Conservation (phyloP, 2,888 invertebrate species). For the Neoascia interrupta region DNA sequence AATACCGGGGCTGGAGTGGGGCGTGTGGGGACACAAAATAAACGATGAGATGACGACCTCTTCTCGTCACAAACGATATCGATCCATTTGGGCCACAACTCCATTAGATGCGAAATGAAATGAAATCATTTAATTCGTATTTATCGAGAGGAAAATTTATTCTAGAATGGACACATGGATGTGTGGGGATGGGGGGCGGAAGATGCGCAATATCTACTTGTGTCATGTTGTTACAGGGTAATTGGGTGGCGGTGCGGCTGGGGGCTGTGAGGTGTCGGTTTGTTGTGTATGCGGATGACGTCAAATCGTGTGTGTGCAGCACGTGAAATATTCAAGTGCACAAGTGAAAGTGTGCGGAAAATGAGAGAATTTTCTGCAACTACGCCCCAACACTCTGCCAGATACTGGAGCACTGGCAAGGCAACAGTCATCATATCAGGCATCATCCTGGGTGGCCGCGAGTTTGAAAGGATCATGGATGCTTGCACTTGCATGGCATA, state of each 20-base stretch:
- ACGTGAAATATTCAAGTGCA: slow-evolving; percentile 62
- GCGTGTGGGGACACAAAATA: not conserved
- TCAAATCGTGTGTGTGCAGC: slow-evolving; percentile 55
- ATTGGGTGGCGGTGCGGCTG: slow-evolving; percentile 1
- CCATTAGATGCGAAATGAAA: slow-evolving; percentile 37
- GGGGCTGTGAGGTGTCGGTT: too few relatives aligned
- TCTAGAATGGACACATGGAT: not conserved
- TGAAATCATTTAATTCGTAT: slow-evolving; percentile 54
- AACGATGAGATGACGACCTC: slow-evolving; percentile 7
- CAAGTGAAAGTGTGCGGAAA: slow-evolving; percentile 64
- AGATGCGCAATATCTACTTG: slow-evolving; percentile 50
- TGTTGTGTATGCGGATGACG: slow-evolving; percentile 39
- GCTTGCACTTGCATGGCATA: slow-evolving; percentile 34
- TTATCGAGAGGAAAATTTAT: slow-evolving; percentile 7
- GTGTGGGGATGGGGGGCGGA: not conserved
- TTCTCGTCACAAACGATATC: slow-evolving; percentile 25
- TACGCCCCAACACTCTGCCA: slow-evolving; percentile 7
- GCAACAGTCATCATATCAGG: too few relatives aligned
- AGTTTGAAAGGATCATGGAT: slow-evolving; percentile 45
- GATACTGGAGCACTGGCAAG: too few relatives aligned
- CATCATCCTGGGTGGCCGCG: slow-evolving; percentile 41
- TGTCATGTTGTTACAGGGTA: too few relatives aligned
- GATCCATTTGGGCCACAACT: slow-evolving; percentile 28
- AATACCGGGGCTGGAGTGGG: too few relatives aligned
- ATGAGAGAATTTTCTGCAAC: slow-evolving; percentile 45